These are phyloP conservation scores for Netelia virgata DNA, from an alignment of 2,888 invertebrate genomes.

Conservation along the genomic window DNA sequence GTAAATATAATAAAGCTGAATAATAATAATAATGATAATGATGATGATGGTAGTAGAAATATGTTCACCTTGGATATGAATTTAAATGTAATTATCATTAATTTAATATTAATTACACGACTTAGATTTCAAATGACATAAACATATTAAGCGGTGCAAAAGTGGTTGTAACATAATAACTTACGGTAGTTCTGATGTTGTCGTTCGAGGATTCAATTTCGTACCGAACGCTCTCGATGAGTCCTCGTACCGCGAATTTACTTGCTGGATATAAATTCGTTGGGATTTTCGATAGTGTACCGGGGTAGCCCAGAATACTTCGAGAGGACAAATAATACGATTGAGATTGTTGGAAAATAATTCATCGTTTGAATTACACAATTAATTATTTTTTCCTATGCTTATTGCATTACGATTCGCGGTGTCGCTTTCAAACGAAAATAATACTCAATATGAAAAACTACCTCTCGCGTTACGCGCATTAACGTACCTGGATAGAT, in stretches of 20 bases:
- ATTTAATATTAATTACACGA: neutral
- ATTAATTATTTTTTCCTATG: neutral
- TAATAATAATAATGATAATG: too few species aligned
- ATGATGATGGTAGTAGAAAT: too few species aligned
- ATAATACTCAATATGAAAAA: neutral
- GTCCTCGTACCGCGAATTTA: slow-evolving; percentile 84
- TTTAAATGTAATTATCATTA: too few species aligned
- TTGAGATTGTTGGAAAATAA: neutral
- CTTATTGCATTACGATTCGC: neutral
- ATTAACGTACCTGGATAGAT: slow-evolving; percentile 75
- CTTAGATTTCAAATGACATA: too few species aligned
- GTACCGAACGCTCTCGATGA: slow-evolving; percentile 84
- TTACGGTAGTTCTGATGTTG: slow-evolving; percentile 79
- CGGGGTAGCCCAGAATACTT: slow-evolving; percentile 64
- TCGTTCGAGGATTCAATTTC: slow-evolving; percentile 83
- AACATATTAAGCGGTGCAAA: neutral
- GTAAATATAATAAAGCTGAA: too few species aligned
- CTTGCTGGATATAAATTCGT: slow-evolving; percentile 77
- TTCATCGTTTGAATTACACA: neutral
- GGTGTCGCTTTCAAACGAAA: neutral
- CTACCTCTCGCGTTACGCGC: neutral
- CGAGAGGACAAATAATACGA: neutral
- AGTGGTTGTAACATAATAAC: neutral
- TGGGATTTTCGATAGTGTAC: slow-evolving; percentile 17
- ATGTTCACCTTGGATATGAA: too few species aligned